Percentiles rank a stretch among this genome's conserved stretches.
Evolutionary conservation across 2,888 invertebrate species (phyloP).

Genomic region (Drosophila kanekoi): DNA sequence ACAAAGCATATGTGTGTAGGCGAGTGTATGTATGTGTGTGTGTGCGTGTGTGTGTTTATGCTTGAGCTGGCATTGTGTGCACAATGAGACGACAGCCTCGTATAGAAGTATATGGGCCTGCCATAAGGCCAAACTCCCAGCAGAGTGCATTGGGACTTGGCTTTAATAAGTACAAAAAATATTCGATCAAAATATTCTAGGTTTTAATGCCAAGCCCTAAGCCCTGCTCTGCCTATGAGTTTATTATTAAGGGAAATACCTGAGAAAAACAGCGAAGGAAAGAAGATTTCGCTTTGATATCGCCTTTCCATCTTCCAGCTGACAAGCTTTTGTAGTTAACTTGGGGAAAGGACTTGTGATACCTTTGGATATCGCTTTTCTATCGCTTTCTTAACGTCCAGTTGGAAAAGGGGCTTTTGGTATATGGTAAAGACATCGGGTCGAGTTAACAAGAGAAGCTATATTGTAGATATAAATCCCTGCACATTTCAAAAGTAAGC

Average conservation of each 20-base stretch:
- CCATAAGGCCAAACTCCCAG: conserved; percentile 1
- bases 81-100: conserved; percentile 41
- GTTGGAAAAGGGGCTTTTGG: no score
- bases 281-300: no score
- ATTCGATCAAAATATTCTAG: conserved; percentile 39
- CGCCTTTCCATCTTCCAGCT: not conserved
- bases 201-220: not conserved
- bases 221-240: not conserved
- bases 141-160: conserved; percentile 17
- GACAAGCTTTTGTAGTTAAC: not conserved
- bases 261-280: no score
- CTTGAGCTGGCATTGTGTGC: conserved; percentile 48
- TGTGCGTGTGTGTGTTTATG: conserved; percentile 24
- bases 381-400: not conserved
- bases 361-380: no score
- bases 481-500: not conserved
- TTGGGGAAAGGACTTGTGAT: not conserved
- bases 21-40: conserved; percentile 7
- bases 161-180: conserved; percentile 23
- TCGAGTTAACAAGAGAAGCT: no score
- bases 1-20: conserved; percentile 1
- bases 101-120: conserved; percentile 7
- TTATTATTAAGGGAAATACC: not conserved
- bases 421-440: no score
- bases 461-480: no score